Evolutionary conservation across 2,113 vertebrate genomes (phyloP).

Genomic region (Clarias magur): DNA sequence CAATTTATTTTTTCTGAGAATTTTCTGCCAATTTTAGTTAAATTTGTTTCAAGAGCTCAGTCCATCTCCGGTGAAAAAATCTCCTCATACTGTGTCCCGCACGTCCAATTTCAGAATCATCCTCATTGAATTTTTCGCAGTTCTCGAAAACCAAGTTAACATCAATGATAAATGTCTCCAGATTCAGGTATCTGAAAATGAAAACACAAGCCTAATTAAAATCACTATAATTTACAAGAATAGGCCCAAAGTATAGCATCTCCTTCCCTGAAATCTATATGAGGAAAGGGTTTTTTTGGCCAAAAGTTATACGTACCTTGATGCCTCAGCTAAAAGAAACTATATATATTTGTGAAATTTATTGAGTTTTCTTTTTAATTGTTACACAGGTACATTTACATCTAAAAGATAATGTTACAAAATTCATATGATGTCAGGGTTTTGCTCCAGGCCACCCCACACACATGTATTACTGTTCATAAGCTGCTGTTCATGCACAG

Average conservation of each 20-base stretch:
- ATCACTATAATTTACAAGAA: neutral
- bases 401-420: neutral
- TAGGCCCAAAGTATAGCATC: neutral
- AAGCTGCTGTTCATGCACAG: neutral
- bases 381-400: neutral
- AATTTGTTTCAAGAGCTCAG: constrained; percentile 80
- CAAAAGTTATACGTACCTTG: neutral
- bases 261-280: neutral
- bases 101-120: constrained; percentile 87
- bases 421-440: neutral
- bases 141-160: constrained; percentile 91
- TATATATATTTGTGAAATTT: neutral
- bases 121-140: constrained; percentile 93
- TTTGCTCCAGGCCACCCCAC: neutral
- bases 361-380: neutral
- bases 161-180: constrained; percentile 85
- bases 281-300: neutral
- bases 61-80: constrained; percentile 89
- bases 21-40: constrained; percentile 73
- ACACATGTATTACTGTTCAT: neutral
- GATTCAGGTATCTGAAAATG: constrained; percentile 78
- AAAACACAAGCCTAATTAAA: neutral
- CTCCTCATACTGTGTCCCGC: constrained; percentile 88
- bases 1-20: constrained; percentile 63
- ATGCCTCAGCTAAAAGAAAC: neutral